phyloP scores from a whole-genome alignment of 2,797 vertebrate species.

The Hoplostethus atlanticus region DNA sequence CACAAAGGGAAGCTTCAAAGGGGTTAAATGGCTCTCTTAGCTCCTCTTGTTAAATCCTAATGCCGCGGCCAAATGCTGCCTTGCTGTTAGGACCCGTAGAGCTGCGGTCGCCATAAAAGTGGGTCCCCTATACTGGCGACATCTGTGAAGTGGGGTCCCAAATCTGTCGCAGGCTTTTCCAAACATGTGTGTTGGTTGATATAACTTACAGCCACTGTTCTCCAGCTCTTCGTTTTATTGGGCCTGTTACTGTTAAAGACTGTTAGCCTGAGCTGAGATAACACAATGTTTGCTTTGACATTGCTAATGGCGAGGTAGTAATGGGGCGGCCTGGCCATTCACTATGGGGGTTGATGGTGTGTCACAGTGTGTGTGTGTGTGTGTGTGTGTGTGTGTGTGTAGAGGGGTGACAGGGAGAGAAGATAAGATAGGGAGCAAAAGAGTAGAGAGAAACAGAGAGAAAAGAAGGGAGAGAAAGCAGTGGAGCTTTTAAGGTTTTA shows the following conservation, averaged over 20 bases:
- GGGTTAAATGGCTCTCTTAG: constrained; percentile 44
- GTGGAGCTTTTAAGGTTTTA: background rate
- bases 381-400: constrained; percentile 46
- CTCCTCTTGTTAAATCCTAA: constrained; percentile 71
- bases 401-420: constrained; percentile 22
- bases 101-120: background rate
- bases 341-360: constrained; percentile 54
- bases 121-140: too few species aligned
- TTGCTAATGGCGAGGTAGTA: constrained; percentile 65
- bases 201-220: background rate
- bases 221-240: constrained; percentile 58
- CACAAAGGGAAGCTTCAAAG: constrained; percentile 66
- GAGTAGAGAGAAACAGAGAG: constrained; percentile 7
- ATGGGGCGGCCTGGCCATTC: constrained; percentile 63
- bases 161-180: too few species aligned
- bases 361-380: constrained; percentile 33
- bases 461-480: background rate
- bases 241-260: constrained; percentile 68
- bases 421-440: constrained; percentile 38
- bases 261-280: constrained; percentile 75
- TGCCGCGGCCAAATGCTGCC: constrained; percentile 60
- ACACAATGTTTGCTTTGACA: constrained; percentile 79
- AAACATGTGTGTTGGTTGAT: too few species aligned
- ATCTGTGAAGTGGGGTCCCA: too few species aligned
- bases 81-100: constrained; percentile 29